phyloP scores from a whole-genome alignment of 23 tunicate genomes.

The Botrylloides violaceus region DNA sequence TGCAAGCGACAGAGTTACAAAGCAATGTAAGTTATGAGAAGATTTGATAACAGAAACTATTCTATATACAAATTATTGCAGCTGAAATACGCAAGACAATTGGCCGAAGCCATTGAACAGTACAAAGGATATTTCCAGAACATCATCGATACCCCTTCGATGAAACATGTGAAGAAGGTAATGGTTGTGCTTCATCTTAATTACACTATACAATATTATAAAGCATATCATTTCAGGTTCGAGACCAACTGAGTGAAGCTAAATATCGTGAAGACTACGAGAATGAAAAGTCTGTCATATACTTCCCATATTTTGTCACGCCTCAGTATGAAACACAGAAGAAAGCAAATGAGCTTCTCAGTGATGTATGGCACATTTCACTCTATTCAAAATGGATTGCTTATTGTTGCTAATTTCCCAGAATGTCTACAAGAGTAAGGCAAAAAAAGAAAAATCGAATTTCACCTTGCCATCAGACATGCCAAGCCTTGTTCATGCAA shows the following conservation, averaged over 20 bases:
- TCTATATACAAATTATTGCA: neutral
- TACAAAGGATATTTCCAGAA: conserved; percentile 58
- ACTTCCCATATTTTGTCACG: conserved; percentile 75
- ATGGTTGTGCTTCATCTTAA: neutral
- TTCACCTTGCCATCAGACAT: conserved; percentile 50
- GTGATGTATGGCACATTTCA: conserved; percentile 36
- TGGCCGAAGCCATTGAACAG: conserved; percentile 30
- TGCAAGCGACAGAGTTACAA: conserved; percentile 59
- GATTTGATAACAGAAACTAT: too few relatives aligned
- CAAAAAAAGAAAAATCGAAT: conserved; percentile 33
- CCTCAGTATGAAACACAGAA: conserved; percentile 74
- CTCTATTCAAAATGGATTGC: neutral
- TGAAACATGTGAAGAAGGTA: conserved; percentile 60
- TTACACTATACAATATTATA: neutral
- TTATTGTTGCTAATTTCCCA: neutral
- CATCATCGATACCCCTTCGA: conserved; percentile 49
- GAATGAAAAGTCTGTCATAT: conserved; percentile 69
- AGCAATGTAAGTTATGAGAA: conserved; percentile 51
- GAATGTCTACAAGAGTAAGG: conserved; percentile 60
- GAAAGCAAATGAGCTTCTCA: conserved; percentile 72
- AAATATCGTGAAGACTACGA: conserved; percentile 84
- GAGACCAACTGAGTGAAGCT: conserved; percentile 51
- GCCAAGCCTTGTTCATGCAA: conserved; percentile 75
- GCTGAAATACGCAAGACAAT: conserved; percentile 73
- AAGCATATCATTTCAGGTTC: conserved; percentile 26